Evolutionary conservation across 2,113 vertebrate species (phyloP), one percentile per base, ranked within the genome.

Genomic region (human): DNA sequence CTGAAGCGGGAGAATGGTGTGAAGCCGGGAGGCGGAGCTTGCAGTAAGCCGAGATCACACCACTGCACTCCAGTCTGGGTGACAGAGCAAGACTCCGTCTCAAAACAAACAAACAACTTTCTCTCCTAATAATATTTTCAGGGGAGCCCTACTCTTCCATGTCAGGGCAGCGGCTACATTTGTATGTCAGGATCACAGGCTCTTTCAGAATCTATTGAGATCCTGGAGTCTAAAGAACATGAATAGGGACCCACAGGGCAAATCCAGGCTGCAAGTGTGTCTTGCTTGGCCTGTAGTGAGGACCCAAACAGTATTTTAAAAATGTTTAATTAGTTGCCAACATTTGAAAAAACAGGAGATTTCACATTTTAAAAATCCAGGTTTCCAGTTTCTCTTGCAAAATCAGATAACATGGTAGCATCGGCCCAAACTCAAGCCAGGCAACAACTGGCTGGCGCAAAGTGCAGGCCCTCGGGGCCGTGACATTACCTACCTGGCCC

Each of bases 331-430:
- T 90, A 50, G 61, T 79, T 88, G 38, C 81, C 59, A 83, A 57
- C 55, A 80, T n/a, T 64, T 40, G 22, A 68, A 82, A 68, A 79
- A 85, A 4, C 55, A 38, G 30, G 18, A 82, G 66, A 72, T 68
- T 90, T 79, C 68, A 70, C 59, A 23, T 93, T 93, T 80, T 10
- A 43, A 81, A 85, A 90, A 61, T 6, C 16, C 38, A 14, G 12
- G 59, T 81, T 96, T 78, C 90, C 79, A 96, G 57, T 35, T 82
- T 90, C 48, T 87, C 83, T 80, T 90, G 76, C 17, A 82, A 91
- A 97, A 91, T 72, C 73, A 79, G n/a, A 45, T n/a, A 30, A 80
- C 16, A 22, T 0, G 8, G 38, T 50, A 80, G 83, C 57, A 59
- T 25, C 7, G 8, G 90, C 66, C 23, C 38, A n/a, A 61, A 7